Conservation (phyloP, 2,113 vertebrate genomes). For the Cebidichthys violaceus region DNA sequence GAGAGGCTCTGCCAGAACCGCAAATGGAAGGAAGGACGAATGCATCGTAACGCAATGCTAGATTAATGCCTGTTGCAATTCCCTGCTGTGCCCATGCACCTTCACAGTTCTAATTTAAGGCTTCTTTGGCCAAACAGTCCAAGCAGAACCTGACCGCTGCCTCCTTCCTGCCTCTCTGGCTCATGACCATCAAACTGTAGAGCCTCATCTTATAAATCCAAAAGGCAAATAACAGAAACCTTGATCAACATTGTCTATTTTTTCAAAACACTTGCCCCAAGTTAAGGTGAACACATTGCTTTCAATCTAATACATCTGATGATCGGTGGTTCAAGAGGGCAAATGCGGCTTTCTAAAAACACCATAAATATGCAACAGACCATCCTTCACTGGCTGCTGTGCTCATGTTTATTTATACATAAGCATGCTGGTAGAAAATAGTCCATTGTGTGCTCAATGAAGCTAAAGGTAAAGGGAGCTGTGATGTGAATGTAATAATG, state of each 20-base stretch:
- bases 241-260: constrained; percentile 36
- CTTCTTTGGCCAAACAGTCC: constrained; percentile 54
- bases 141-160: constrained; percentile 35
- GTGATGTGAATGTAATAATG: constrained; percentile 36
- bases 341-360: constrained; percentile 30
- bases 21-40: constrained; percentile 51
- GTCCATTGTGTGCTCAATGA: constrained; percentile 1
- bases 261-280: constrained; percentile 16
- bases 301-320: constrained; percentile 6
- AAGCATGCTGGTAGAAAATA: constrained; percentile 7
- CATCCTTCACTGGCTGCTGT: constrained; percentile 4
- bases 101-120: constrained; percentile 70
- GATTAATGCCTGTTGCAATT: constrained; percentile 68
- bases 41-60: constrained; percentile 49
- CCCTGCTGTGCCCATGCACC: constrained; percentile 44
- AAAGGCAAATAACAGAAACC: constrained; percentile 33
- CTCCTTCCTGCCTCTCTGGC: constrained; percentile 12
- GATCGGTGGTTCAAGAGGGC: constrained; percentile 21
- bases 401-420: constrained; percentile 61
- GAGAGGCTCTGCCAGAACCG: constrained; percentile 40
- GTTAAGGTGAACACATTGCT: constrained; percentile 17
- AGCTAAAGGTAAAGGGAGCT: constrained; percentile 23
- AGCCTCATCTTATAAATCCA: constrained; percentile 42
- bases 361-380: constrained; percentile 36
- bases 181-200: constrained; percentile 11